phyloP scores from a whole-genome alignment of 1,140 invertebrate genomes.

The Meloidogyne chitwoodi region DNA sequence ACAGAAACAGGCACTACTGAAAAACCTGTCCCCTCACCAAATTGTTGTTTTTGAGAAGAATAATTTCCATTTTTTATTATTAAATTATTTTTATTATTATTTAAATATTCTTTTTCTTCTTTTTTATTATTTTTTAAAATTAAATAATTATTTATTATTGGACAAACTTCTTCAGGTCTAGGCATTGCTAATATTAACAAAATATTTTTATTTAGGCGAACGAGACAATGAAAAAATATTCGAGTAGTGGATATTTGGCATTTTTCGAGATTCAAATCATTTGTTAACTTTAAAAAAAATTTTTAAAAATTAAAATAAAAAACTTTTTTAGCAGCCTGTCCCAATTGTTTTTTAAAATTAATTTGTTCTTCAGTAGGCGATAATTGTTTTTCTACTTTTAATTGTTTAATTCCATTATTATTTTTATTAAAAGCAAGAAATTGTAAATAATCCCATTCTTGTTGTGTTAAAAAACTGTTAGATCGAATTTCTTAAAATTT shows the following conservation, averaged over 20 bases:
- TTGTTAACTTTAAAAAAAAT: slow-evolving; percentile 10
- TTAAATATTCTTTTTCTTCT: not conserved
- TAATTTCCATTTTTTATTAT: not conserved
- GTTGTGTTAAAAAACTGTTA: slow-evolving; percentile 80
- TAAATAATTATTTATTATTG: not conserved
- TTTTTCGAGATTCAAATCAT: slow-evolving; percentile 36
- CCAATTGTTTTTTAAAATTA: slow-evolving; percentile 31
- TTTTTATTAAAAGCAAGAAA: not conserved
- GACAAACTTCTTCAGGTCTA: slow-evolving; percentile 41
- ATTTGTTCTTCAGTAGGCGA: slow-evolving; percentile 17
- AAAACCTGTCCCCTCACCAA: slow-evolving; percentile 39
- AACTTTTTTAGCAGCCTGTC: slow-evolving; percentile 5
- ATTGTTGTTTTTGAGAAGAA: slow-evolving; percentile 1
- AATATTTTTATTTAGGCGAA: slow-evolving; percentile 33
- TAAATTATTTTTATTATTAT: slow-evolving; percentile 3
- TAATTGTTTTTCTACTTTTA: not conserved
- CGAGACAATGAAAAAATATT: slow-evolving; percentile 26
- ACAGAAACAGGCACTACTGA: slow-evolving; percentile 37
- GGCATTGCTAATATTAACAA: slow-evolving; percentile 43
- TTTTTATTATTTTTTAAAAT: not conserved
- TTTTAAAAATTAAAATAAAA: not conserved
- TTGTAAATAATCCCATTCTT: slow-evolving; percentile 30
- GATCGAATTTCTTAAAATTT: slow-evolving; percentile 70
- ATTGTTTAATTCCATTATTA: slow-evolving; percentile 9
- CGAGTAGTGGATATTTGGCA: slow-evolving; percentile 22